phyloP scores from a whole-genome alignment of 2,797 vertebrate genomes.

The Spinus olivaceus region DNA sequence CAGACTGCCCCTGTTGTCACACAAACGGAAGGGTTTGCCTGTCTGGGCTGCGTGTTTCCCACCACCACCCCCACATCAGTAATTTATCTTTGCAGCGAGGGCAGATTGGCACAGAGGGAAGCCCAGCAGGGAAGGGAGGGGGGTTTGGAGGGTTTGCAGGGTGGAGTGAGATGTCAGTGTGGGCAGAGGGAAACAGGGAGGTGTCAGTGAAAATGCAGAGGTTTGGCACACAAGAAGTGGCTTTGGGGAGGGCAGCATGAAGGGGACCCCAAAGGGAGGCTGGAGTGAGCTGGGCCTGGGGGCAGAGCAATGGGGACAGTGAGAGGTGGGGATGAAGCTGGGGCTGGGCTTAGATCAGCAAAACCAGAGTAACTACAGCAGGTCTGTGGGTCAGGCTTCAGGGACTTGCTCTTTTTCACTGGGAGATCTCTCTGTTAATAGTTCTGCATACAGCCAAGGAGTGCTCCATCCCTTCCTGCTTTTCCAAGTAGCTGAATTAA shows the following conservation, averaged over 20 bases:
- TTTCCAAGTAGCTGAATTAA: neutral
- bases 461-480: neutral
- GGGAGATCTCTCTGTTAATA: neutral
- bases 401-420: neutral
- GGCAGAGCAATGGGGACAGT: fast-evolving
- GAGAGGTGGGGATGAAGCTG: neutral
- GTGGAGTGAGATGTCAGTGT: neutral
- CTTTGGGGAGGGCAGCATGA: neutral
- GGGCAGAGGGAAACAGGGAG: neutral
- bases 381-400: neutral
- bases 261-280: neutral
- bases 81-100: neutral
- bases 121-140: neutral
- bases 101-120: neutral
- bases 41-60: neutral
- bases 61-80: fast-evolving
- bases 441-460: neutral
- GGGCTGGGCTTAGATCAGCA: neutral
- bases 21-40: neutral
- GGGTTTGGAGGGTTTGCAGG: neutral
- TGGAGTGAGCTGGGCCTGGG: neutral
- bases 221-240: neutral
- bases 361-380: neutral
- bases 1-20: neutral
- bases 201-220: neutral